Evolutionary conservation across 53 echinoderm and acorn worm species (phyloP), one percentile per base, ranked within the genome.

Genomic region (Paelopatides confundens): DNA sequence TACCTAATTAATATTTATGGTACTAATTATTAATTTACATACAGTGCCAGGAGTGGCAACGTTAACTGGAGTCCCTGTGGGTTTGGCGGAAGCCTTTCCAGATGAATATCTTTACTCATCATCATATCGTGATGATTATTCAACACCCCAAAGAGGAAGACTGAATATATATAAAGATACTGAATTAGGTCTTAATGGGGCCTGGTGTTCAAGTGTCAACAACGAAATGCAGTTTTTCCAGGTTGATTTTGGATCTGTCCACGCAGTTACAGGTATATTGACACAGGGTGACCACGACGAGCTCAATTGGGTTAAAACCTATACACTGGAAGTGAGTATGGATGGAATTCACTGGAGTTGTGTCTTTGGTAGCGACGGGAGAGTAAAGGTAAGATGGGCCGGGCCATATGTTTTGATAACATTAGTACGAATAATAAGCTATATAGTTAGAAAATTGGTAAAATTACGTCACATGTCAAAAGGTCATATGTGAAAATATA

Each of bases 321-420:
- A 84, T 38, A 84, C 48, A 64, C 50, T 91, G 31, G 68, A 91
- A 39, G 47, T 86, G 37, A 86, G 82, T 29, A 47, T 58, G 39
- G 90, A 90, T 17, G 63, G 48, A n/a, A 40, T 70, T 15, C 65
- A 83, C 1, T 87, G 83, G 91, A 21, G 32, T 34, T 91, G 91
- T 17, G 21, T 91, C 17, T 38, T 91, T 74, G 85, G 84, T 8
- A 71, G 65, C 38, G 84, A 91, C 53, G 64, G 91, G 24, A 70
- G 86, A 46, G 65, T 84, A 35, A 91, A 91, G 87, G 91, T 91
- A 23, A 39, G 83, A 32, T 14, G 2, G 32, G 12, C 50, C 43
- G 43, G 32, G 12, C 50, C 43, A 12, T 43, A 10, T 43, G 43
- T 10, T 43, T 9, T 43, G 12, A 43, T 10, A 9, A 10, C 1